Base-by-base conservation (phyloP, 2,113 vertebrate species). In the Perca fluviatilis region DNA sequence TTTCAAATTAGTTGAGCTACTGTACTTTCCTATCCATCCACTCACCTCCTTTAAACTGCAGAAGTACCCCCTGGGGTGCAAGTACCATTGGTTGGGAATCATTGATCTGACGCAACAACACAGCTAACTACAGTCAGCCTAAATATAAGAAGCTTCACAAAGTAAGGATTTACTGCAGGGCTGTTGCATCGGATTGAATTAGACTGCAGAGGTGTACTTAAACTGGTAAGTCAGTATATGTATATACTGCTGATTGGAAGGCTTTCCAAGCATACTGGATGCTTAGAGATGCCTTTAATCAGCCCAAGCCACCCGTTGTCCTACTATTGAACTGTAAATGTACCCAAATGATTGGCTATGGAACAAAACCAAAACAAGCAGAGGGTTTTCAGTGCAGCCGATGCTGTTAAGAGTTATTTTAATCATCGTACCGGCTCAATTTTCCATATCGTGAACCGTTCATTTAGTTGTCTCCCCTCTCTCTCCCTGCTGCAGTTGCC, bases 241-340 rank as follows among this genome's bases (percentile, higher is more conserved):
- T 76, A 73, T 25, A 51, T 46, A 25, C 18, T 54, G 64, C 75
- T 85, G 78, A 81, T 82, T 64, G 53, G 69, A 74, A 51, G 30
- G 36, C 25, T 64, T 69, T 76, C 30, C 27, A 70, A 60, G 77
- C 53, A 30, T 10, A 60, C 54, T 82, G 56, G 23, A 79, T 51
- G 50, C 57, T 46, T 47, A 21, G 61, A 79, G 18, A 64, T 56
- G 74, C 46, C 74, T 84, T 77, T 75, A 70, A 84, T 84, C 64
- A 81, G 66, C 54, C 33, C 0, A 0, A 83, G n/a, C 51, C 76
- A 36, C 68, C 27, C 54, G 12, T 58, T 16, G 16, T 79, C 19
- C 50, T 7, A 19, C 47, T 51, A 58, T 5, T 88, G 84, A 90
- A 87, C 84, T 81, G 79, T 33, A 43, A 78, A 58, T 75, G 66